A percentile compares a stretch with the other conserved stretches of the same genome.
Conservation (phyloP, 2,113 vertebrate genomes). For the Myotis yumanensis region DNA sequence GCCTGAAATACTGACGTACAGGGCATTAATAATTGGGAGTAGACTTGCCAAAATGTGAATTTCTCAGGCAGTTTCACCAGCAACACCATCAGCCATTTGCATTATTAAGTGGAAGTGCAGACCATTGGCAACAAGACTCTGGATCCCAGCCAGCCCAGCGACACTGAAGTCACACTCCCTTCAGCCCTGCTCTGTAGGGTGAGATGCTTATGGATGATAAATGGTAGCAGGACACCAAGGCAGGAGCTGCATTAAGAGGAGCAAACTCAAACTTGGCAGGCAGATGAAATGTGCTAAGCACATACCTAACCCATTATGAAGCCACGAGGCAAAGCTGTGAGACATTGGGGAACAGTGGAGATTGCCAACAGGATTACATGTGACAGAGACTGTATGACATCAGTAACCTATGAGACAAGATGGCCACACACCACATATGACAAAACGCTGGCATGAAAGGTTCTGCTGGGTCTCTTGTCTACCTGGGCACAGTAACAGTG, state of each 20-base stretch:
- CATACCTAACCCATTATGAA: neutral
- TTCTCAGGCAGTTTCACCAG: conserved; percentile 3
- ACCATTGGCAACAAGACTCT: conserved; percentile 42
- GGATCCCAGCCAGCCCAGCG: conserved; percentile 53
- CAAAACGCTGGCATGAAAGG: neutral
- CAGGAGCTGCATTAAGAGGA: neutral
- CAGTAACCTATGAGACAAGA: neutral
- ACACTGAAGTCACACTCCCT: neutral
- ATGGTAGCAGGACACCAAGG: neutral
- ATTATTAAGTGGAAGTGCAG: conserved; percentile 44
- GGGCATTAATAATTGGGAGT: neutral
- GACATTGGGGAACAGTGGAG: neutral
- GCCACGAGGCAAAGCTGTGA: neutral
- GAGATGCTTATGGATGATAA: conserved; percentile 53
- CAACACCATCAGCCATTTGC: neutral
- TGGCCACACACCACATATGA: neutral
- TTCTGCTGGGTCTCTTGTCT: neutral
- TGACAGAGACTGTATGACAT: neutral
- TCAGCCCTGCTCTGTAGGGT: conserved; percentile 16
- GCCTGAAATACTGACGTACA: neutral
- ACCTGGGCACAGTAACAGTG: neutral
- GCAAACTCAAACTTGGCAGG: conserved; percentile 4
- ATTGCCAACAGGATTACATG: neutral
- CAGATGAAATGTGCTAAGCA: conserved; percentile 24
- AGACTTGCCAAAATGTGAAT: neutral